Evolutionary conservation across 2,113 vertebrate genomes (phyloP).

Genomic region (Trematomus loennbergii): DNA sequence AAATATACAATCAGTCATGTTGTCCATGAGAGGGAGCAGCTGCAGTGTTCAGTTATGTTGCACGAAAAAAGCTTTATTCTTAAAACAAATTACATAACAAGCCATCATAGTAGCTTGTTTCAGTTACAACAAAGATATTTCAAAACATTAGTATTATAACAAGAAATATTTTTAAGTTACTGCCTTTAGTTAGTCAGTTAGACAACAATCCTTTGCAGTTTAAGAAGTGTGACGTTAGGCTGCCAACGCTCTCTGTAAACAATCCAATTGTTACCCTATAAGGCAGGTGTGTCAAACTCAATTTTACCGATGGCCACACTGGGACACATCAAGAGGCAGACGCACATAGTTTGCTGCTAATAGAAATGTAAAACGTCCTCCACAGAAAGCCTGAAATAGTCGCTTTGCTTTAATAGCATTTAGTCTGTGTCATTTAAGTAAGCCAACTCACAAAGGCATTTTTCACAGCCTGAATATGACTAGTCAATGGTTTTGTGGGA

Average conservation of each 20-base stretch:
- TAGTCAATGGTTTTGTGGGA: too few species aligned
- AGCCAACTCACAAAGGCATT: too few species aligned
- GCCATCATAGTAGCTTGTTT: conserved; percentile 7
- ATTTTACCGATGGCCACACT: too few species aligned
- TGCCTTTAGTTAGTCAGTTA: background rate
- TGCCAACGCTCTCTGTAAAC: background rate
- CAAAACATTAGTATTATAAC: background rate
- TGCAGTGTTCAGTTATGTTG: conserved; percentile 18
- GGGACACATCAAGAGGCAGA: too few species aligned
- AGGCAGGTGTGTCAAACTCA: too few species aligned
- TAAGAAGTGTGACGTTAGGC: background rate
- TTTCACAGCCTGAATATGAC: too few species aligned
- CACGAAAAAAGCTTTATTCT: conserved; percentile 2
- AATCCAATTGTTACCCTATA: too few species aligned
- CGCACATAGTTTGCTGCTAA: too few species aligned
- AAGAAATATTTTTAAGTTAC: background rate
- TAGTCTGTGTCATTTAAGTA: too few species aligned
- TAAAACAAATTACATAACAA: background rate
- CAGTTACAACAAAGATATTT: background rate
- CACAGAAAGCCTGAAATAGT: too few species aligned
- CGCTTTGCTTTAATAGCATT: too few species aligned
- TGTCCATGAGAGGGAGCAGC: conserved; percentile 34
- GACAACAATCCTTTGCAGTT: background rate
- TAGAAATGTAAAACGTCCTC: too few species aligned
- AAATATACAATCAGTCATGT: conserved; percentile 28